Conservation (phyloP, 1,140 invertebrate species). For the Metopolophium dirhodum region DNA sequence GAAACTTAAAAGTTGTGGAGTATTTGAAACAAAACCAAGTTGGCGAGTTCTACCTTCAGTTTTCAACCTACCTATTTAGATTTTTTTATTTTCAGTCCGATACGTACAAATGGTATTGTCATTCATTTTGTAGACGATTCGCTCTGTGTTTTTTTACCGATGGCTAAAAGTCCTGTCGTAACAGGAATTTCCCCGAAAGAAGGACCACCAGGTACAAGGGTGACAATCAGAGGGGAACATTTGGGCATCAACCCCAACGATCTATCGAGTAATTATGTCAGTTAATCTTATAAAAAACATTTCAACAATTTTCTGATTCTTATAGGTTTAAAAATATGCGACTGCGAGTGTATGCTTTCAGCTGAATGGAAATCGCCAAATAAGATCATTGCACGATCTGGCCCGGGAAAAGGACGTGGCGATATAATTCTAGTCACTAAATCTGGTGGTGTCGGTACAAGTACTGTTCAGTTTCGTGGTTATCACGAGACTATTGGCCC, state of each 20-base stretch:
- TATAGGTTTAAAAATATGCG: conserved; percentile 90
- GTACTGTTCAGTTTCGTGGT: conserved; percentile 92
- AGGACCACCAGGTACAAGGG: conserved; percentile 93
- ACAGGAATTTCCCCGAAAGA: conserved; percentile 98
- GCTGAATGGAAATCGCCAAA: conserved; percentile 98
- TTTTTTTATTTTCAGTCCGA: background rate
- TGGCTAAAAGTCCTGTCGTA: conserved; percentile 84
- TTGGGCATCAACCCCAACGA: conserved; percentile 85
- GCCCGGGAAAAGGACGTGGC: conserved; percentile 90
- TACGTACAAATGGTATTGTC: background rate
- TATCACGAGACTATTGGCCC: conserved; percentile 89
- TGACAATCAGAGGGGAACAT: conserved; percentile 96
- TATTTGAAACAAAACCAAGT: background rate
- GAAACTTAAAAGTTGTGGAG: too few species aligned
- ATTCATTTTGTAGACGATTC: background rate
- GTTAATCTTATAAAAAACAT: background rate
- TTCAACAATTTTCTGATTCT: background rate
- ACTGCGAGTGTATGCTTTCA: conserved; percentile 90
- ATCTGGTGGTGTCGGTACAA: conserved; percentile 89
- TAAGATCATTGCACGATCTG: conserved; percentile 95
- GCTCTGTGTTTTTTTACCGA: conserved; percentile 60
- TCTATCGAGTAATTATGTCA: conserved; percentile 75
- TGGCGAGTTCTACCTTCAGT: background rate
- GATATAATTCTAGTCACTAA: conserved; percentile 94
- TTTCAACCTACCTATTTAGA: background rate